phyloP scores from a whole-genome alignment of 92 coral and sea anemone species.

The Siderastrea siderea region DNA sequence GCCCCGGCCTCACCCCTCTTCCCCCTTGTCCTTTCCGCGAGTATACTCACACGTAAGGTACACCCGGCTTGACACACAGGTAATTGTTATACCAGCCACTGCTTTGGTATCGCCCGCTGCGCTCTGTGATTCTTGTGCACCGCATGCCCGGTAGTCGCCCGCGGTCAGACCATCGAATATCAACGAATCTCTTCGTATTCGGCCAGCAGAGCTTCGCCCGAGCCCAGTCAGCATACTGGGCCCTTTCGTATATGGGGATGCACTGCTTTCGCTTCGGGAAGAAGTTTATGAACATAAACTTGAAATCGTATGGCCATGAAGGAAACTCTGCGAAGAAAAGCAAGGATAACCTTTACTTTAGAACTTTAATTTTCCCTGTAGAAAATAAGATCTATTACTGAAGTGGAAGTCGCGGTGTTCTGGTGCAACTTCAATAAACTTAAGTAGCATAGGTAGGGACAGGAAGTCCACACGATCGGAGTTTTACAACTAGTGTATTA shows the following conservation, averaged over 20 bases:
- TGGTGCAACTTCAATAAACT: no score
- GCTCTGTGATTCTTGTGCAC: constrained; percentile 75
- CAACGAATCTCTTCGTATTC: constrained; percentile 58
- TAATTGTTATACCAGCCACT: constrained; percentile 82
- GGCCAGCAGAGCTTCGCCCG: constrained; percentile 79
- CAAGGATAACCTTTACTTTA: background rate
- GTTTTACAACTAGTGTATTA: no score
- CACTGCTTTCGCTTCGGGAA: constrained; percentile 60
- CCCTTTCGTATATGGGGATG: constrained; percentile 81
- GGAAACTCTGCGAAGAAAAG: constrained; percentile 67
- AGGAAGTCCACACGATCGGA: no score
- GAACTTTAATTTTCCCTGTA: no score
- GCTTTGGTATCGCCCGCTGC: constrained; percentile 53
- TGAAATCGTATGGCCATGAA: constrained; percentile 83
- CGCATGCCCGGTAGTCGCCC: constrained; percentile 60
- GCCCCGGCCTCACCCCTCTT: background rate
- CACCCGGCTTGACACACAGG: constrained; percentile 44
- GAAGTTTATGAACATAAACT: constrained; percentile 35
- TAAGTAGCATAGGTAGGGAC: no score
- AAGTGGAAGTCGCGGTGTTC: no score
- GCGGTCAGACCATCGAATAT: constrained; percentile 83
- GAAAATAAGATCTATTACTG: no score
- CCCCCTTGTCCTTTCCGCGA: no score
- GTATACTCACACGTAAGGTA: constrained; percentile 47
- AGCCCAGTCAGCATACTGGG: constrained; percentile 77